Conservation (phyloP, 2,113 vertebrate genomes). For the Cyprinodon brontotheroides region DNA sequence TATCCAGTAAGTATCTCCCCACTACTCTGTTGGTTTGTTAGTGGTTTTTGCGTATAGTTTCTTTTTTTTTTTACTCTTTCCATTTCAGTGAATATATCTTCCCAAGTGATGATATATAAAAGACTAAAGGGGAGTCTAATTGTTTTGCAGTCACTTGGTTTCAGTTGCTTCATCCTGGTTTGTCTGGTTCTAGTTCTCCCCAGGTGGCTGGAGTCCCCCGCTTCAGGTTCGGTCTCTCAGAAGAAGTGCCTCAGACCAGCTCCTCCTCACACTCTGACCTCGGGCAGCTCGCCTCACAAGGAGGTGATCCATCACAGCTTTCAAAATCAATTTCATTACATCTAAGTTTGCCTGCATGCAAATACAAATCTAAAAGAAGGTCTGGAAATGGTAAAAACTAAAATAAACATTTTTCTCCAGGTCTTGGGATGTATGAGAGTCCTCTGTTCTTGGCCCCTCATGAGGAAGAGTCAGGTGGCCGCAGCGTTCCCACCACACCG, state of each 20-base stretch:
- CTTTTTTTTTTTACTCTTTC: too few relatives aligned
- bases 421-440: slow-evolving; percentile 93
- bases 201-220: slow-evolving; percentile 92
- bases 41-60: too few relatives aligned
- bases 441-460: slow-evolving; percentile 86
- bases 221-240: slow-evolving; percentile 89
- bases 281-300: slow-evolving; percentile 94
- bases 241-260: slow-evolving; percentile 90
- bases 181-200: slow-evolving; percentile 82
- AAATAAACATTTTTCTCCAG: slow-evolving; percentile 65
- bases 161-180: not conserved
- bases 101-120: too few relatives aligned
- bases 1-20: slow-evolving; percentile 87
- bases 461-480: slow-evolving; percentile 91
- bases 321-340: not conserved
- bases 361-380: too few relatives aligned
- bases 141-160: not conserved
- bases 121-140: too few relatives aligned
- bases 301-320: slow-evolving; percentile 78
- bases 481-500: slow-evolving; percentile 92
- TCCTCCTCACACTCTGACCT: slow-evolving; percentile 94
- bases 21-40: too few relatives aligned
- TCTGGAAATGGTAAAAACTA: not conserved
- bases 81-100: too few relatives aligned
- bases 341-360: not conserved